Percentiles rank a stretch among this genome's conserved stretches.
These are phyloP conservation scores for Ladona fulva DNA, from an alignment of 1,140 invertebrate genomes.

Conservation along the genomic window DNA sequence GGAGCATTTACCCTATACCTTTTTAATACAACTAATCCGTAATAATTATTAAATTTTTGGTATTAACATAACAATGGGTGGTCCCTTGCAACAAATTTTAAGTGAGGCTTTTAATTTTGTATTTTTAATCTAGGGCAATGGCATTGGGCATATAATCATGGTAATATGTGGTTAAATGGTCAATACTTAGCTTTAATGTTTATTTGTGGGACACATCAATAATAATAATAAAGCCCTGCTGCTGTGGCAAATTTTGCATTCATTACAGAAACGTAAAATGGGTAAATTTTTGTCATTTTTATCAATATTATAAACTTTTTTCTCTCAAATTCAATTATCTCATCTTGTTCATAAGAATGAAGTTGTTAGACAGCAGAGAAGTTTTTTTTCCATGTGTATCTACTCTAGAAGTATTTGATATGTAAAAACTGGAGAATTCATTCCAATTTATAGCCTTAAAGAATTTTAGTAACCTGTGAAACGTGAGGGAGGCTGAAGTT, in stretches of 20 bases:
- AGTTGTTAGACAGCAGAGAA: not conserved
- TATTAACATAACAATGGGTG: not conserved
- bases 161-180: not conserved
- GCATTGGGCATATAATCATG: not conserved
- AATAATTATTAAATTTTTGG: not conserved
- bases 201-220: not conserved
- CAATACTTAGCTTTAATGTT: constrained; percentile 3
- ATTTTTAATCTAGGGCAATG: not conserved
- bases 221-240: not conserved
- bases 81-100: not conserved
- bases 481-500: not conserved
- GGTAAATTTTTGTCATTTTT: not conserved
- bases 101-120: not conserved
- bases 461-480: not conserved
- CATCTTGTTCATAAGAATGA: not conserved
- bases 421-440: not conserved
- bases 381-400: not conserved
- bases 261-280: not conserved
- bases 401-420: not conserved
- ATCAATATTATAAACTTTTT: not conserved
- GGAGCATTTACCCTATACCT: not conserved
- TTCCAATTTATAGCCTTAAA: not conserved
- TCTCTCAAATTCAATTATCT: too few species aligned
- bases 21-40: not conserved
- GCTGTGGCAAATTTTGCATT: not conserved